Evolutionary conservation across 1,140 invertebrate species (phyloP), one percentile per base, ranked within the genome.

Genomic region (Drosophila miranda): DNA sequence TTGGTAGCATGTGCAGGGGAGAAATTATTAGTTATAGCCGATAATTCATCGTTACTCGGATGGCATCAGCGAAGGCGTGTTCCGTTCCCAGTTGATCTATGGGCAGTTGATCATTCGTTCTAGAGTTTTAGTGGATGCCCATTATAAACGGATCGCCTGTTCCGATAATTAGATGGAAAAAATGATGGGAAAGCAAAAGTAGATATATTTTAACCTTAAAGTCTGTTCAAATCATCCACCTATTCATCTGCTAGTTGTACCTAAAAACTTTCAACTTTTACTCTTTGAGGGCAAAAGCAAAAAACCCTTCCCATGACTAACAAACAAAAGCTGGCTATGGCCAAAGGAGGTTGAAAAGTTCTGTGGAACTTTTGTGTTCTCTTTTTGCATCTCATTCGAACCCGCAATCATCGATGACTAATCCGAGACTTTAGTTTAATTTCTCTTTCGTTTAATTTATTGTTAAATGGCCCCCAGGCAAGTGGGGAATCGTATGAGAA

Each of bases 401-500:
- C 51, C 58, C 59, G 49, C 77, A 86, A 81, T 86, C 82, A 87
- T 81, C 60, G 82, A 86, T 86, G 81, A 86, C 81, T 86, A 87
- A 86, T 81, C 73, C 63, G 53, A 63, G 64, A 69, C 68, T 86
- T 87, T 87, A 81, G 82, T 81, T 87, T 81, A 86, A 87, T 86
- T 87, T 75, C 78, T 77, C 64, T 81, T 75, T 72, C 57, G 72
- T 81, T 86, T 81, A 87, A 86, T 86, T 86, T 86, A 87, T 84
- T 69, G 77, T 76, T 80, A 50, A 50, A 63, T 74, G 76, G 52
- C 71, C 81, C 80, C 57, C 68, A 59, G 81, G 77, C 49, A 71
- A 56, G 41, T 28, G 44, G 34, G 34, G 23, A 52, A 52, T 49
- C 49, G 60, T 51, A 64, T 49, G 70, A 44, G 70, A 49, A 74